Conservation (phyloP, 2,113 vertebrate species). For the Periophthalmus modestus region DNA sequence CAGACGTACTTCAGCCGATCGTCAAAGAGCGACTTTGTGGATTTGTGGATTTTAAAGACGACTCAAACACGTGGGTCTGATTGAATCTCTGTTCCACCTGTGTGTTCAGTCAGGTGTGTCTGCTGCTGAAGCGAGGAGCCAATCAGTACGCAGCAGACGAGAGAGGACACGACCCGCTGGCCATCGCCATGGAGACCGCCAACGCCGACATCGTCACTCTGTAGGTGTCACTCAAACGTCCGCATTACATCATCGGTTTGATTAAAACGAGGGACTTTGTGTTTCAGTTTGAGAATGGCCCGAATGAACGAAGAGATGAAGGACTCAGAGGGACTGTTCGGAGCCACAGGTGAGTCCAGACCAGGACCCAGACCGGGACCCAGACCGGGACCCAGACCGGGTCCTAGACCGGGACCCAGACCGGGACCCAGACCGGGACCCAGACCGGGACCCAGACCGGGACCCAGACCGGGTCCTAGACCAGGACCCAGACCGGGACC, state of each 20-base stretch:
- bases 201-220: slow-evolving; percentile 81
- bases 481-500: too few relatives aligned
- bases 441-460: too few relatives aligned
- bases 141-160: slow-evolving; percentile 82
- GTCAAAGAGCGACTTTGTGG: too few relatives aligned
- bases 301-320: slow-evolving; percentile 83
- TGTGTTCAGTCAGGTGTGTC: slow-evolving; percentile 74
- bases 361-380: background rate
- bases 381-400: background rate
- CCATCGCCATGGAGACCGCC: slow-evolving; percentile 77
- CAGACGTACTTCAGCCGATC: too few relatives aligned
- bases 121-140: slow-evolving; percentile 79
- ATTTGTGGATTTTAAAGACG: too few relatives aligned
- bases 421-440: background rate
- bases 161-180: slow-evolving; percentile 75
- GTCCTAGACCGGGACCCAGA: background rate
- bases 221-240: slow-evolving; percentile 53
- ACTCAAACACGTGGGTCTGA: too few relatives aligned
- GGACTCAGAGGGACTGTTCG: slow-evolving; percentile 76
- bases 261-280: background rate
- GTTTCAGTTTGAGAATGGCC: slow-evolving; percentile 76
- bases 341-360: slow-evolving; percentile 63
- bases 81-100: too few relatives aligned
- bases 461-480: too few relatives aligned
- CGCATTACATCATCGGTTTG: too few relatives aligned